Base-by-base conservation (phyloP, 2,113 vertebrate genomes). In the Brachionichthys hirsutus region DNA sequence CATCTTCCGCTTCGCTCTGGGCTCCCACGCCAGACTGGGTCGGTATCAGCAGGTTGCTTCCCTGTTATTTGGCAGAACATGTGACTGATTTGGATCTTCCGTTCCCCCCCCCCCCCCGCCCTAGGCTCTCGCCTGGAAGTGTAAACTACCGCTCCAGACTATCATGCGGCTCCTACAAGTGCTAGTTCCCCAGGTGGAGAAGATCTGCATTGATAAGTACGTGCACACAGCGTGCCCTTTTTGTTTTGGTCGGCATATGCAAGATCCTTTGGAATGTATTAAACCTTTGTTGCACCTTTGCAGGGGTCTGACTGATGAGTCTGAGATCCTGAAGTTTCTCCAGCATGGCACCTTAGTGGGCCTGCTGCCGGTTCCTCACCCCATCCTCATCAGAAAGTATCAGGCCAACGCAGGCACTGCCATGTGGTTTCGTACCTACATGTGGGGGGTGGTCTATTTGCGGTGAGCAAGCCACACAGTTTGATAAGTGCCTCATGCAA, bases 141-240 rank as follows among this genome's bases (percentile, higher is more conserved):
- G 93, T 2, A 99, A 99, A 74, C 91, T 99, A 52, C 97, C 97
- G 0, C 85, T 99, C 69, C 97, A 99, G 88, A 99, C 97, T 54
- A 98, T 99, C 86, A 99, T 99, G 97, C 75, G 97, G 12, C 90
- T 99, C 43, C 86, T 99, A 13, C 97, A 99, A 85, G 97, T 99
- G 51, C 88, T 99, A 62, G 97, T 99, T 2, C 97, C 97, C 16
- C 97, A 99, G 80, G 97, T 99, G 87, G 97, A 99, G 86, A 99
- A 99, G 89, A 99, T 99, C 89, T 99, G 97, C 87, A 99, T 99
- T 2, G 97, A 99, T 89, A 99, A 99, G 97, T 99, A 85, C 68
- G 91, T 13, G 44, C 47, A 62, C 17, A 41, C 6, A 9, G 53
- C 2, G 0, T 2, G 46, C 6, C 12, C 1, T 9, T 30, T 3